Percentiles rank a stretch among this genome's conserved stretches.
Conservation (phyloP, 2,113 vertebrate genomes). For the Platichthys stellatus region DNA sequence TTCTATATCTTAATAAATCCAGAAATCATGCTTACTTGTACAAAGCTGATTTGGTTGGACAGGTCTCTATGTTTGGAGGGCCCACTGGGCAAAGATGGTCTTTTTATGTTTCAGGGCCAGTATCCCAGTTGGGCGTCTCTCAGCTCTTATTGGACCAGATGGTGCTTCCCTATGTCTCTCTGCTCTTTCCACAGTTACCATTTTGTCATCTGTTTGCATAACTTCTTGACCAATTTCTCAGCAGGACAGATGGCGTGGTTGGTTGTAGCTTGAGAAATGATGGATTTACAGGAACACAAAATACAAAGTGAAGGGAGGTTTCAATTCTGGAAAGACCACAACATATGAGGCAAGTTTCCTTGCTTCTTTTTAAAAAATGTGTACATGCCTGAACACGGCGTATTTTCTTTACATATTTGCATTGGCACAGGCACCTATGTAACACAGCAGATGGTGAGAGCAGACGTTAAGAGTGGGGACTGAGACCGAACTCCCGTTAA, state of each 20-base stretch:
- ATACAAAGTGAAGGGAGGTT: neutral
- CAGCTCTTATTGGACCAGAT: conserved; percentile 73
- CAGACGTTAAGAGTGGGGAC: neutral
- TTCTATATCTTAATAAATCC: neutral
- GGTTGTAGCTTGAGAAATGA: conserved; percentile 21
- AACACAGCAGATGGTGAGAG: neutral
- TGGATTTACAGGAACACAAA: neutral
- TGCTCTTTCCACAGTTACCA: conserved; percentile 66
- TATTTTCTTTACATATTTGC: neutral
- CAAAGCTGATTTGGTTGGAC: neutral
- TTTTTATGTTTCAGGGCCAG: conserved; percentile 63
- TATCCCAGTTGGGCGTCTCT: conserved; percentile 67
- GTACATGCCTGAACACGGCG: neutral
- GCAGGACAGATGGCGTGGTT: conserved; percentile 46
- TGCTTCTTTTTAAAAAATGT: neutral
- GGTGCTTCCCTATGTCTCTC: conserved; percentile 60
- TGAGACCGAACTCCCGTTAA: neutral
- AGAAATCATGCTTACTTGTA: neutral
- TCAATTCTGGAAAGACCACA: neutral
- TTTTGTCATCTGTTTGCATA: conserved; percentile 61
- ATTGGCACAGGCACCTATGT: neutral
- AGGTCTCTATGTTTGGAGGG: conserved; percentile 2
- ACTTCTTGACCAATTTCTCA: conserved; percentile 57
- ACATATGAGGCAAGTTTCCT: neutral
- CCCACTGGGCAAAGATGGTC: conserved; percentile 63